Evolutionary conservation across 1,140 invertebrate species (phyloP).

Genomic region (Penaeus indicus): DNA sequence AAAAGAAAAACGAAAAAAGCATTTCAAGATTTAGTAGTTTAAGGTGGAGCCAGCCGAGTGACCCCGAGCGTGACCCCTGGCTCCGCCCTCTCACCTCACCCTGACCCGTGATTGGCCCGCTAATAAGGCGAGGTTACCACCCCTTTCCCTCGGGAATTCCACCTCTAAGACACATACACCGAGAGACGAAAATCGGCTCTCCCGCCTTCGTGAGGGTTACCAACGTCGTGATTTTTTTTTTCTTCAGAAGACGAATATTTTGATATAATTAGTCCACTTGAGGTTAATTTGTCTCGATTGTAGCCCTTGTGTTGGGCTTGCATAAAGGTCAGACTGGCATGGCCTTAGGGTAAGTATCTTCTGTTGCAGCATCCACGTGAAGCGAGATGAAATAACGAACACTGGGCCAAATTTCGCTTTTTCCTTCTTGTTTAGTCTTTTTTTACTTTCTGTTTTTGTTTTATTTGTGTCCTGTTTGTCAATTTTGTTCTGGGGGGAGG

Average conservation of each 20-base stretch:
- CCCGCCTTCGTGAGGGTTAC: background rate
- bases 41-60: background rate
- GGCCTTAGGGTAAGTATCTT: no score
- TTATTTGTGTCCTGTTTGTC: no score
- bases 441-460: no score
- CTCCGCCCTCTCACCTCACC: slow-evolving; percentile 7
- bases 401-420: no score
- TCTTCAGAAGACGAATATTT: background rate
- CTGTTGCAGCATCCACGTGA: no score
- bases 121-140: slow-evolving; percentile 11
- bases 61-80: slow-evolving; percentile 13
- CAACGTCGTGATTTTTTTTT: slow-evolving; percentile 5
- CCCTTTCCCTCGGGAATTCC: background rate
- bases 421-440: no score
- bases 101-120: slow-evolving; percentile 18
- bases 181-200: background rate
- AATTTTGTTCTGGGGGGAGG: background rate
- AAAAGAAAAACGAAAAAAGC: background rate
- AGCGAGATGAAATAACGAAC: no score
- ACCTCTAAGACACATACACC: background rate
- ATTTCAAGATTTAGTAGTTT: slow-evolving; percentile 2
- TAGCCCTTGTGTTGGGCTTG: no score
- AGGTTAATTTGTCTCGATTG: no score
- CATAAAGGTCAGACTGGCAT: no score
- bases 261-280: slow-evolving; percentile 19